Base-by-base conservation (phyloP, 2,797 vertebrate genomes). In the Gadopsis marmoratus region DNA sequence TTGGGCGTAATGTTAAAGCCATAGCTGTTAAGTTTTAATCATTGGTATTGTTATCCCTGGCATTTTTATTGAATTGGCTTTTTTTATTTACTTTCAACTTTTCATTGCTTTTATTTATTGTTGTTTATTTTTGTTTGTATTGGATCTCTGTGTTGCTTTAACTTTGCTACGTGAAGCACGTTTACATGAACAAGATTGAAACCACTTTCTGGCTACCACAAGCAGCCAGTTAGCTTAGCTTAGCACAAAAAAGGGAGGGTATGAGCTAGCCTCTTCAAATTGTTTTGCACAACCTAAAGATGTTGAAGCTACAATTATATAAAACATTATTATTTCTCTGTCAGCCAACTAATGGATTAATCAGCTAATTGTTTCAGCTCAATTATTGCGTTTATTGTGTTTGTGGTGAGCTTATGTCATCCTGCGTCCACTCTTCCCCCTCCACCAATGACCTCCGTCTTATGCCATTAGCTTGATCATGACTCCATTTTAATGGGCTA, bases 391-490 rank as follows among this genome's bases (percentile, higher is more conserved):
- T 39, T 43, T 17, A 39, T 45, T 14, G 51, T 23, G 31, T 48
- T 37, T 13, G 35, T 59, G 61, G 23, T 35, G 26, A 16, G 10
- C 23, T 77, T 7, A 29, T 33, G 4, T 69, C 3, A 2, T 12
- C 33, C 31, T 64, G 1, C 26, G 5, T 59, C 55, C 16, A 33
- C 17, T 29, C 45, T 8, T 45, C 16, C 12, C 12, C 23, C 71
- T 60, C 70, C 58, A 48, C 74, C 60, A 26, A 1, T 68, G 61
- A 41, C 47, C 66, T 75, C 43, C 60, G 13, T 65, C 59, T n/a
- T 21, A 53, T 9, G 16, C 17, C 21, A 55, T 21, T 45, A 26
- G 65, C 59, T 4, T 7, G 53, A 17, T 37, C 70, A 23, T 26
- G 35, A 21, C 21, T 53, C 54, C 10, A 1, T 31, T 64, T 51